Evolutionary conservation across 2,113 vertebrate genomes (phyloP).

Genomic region (Forbesichthys papilliferus): DNA sequence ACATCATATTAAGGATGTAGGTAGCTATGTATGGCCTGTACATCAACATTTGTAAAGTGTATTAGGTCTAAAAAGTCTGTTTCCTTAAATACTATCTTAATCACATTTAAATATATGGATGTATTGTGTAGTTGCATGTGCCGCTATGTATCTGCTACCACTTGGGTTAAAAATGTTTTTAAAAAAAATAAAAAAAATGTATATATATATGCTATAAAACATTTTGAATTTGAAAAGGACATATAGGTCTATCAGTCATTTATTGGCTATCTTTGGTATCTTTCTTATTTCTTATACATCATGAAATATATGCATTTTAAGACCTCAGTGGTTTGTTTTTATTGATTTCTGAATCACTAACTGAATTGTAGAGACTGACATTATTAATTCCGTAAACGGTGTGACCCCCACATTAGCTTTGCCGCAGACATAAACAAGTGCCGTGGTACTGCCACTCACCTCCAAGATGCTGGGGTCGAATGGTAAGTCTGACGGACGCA

Average conservation of each 20-base stretch:
- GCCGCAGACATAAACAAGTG: background rate
- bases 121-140: too few relatives aligned
- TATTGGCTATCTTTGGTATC: constrained; percentile 8
- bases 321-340: background rate
- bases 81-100: too few relatives aligned
- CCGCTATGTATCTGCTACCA: too few relatives aligned
- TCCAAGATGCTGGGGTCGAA: constrained; percentile 79
- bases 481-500: constrained; percentile 72
- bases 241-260: background rate
- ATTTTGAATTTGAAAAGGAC: too few relatives aligned
- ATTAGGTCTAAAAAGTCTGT: constrained; percentile 7
- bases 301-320: background rate
- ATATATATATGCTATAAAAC: too few relatives aligned
- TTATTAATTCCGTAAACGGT: background rate
- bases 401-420: constrained; percentile 47
- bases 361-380: background rate
- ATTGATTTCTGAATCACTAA: background rate
- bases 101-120: too few relatives aligned
- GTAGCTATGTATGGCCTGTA: background rate
- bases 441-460: constrained; percentile 58
- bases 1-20: background rate
- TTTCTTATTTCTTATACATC: background rate
- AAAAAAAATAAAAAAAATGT: too few relatives aligned
- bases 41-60: background rate
- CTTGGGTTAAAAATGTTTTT: too few relatives aligned